Percentiles rank a stretch among this genome's conserved stretches.
Evolutionary conservation across 2,888 invertebrate genomes (phyloP).

Genomic region (Acleris holmiana): DNA sequence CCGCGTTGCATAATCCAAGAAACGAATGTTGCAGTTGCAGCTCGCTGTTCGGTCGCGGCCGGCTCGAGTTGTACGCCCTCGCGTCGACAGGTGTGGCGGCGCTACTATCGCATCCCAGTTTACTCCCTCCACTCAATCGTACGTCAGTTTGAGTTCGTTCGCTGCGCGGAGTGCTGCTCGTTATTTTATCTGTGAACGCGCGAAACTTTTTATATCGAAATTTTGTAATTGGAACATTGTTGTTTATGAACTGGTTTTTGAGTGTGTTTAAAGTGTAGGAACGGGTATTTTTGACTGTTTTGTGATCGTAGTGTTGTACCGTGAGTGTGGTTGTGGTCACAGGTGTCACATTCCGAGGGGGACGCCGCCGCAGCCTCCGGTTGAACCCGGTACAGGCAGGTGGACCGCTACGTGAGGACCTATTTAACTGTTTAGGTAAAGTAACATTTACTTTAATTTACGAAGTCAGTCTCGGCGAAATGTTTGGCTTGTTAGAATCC

Average conservation of each 20-base stretch:
- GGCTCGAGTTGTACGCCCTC: constrained; percentile 36
- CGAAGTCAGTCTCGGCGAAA: constrained; percentile 3
- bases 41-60: constrained; percentile 42
- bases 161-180: constrained; percentile 52
- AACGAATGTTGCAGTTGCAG: constrained; percentile 50
- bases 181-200: constrained; percentile 50
- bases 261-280: constrained; percentile 47
- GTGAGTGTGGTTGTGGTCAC: constrained; percentile 70
- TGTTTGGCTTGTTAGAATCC: constrained; percentile 32
- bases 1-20: constrained; percentile 50
- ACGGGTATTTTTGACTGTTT: constrained; percentile 37
- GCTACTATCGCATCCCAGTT: constrained; percentile 51
- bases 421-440: constrained; percentile 35
- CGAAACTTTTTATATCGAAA: constrained; percentile 69
- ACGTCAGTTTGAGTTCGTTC: constrained; percentile 67
- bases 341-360: constrained; percentile 79
- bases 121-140: constrained; percentile 49
- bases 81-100: constrained; percentile 67
- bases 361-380: constrained; percentile 75
- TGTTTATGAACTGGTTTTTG: constrained; percentile 40
- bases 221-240: constrained; percentile 33
- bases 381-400: constrained; percentile 57
- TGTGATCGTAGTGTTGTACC: constrained; percentile 52
- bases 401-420: constrained; percentile 55
- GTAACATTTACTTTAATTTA: constrained; percentile 35